These are phyloP conservation scores for Girardia tigrina DNA, from an alignment of 2,888 invertebrate genomes.

Conservation along the genomic window DNA sequence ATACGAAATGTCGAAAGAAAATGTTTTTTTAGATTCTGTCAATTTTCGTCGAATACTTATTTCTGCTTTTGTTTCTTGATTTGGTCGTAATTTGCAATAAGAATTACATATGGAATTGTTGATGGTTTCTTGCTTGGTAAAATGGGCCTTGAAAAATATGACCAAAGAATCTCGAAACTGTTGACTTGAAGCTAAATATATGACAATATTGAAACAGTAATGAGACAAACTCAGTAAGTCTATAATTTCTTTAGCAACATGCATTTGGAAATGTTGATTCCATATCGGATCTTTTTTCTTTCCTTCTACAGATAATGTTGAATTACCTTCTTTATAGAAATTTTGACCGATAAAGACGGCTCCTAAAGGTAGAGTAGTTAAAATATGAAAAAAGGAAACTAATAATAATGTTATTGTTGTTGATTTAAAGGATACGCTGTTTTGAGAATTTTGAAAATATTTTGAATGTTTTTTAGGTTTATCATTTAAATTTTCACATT, in stretches of 20 bases:
- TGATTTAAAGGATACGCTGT: background rate
- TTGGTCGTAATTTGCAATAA: slow-evolving; percentile 4
- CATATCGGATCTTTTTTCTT: background rate
- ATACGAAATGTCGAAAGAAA: no score
- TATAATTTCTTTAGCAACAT: background rate
- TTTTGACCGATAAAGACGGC: background rate
- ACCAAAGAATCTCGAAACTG: background rate
- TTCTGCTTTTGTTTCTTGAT: background rate
- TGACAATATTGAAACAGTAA: slow-evolving; percentile 14
- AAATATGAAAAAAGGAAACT: slow-evolving; percentile 2
- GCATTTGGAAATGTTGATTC: background rate
- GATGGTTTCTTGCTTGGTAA: background rate
- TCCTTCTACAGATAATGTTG: background rate
- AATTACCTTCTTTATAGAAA: background rate
- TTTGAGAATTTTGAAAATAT: background rate
- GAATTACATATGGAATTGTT: background rate
- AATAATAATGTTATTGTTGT: background rate
- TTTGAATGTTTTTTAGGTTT: background rate
- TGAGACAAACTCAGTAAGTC: background rate
- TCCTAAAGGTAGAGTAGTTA: background rate
- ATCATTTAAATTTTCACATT: background rate
- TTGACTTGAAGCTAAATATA: background rate
- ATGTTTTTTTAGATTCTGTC: background rate
- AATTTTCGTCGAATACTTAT: background rate
- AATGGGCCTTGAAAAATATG: background rate